Evolutionary conservation across 2,113 vertebrate genomes (phyloP).

Genomic region (Brachyhypopomus occidentalis): DNA sequence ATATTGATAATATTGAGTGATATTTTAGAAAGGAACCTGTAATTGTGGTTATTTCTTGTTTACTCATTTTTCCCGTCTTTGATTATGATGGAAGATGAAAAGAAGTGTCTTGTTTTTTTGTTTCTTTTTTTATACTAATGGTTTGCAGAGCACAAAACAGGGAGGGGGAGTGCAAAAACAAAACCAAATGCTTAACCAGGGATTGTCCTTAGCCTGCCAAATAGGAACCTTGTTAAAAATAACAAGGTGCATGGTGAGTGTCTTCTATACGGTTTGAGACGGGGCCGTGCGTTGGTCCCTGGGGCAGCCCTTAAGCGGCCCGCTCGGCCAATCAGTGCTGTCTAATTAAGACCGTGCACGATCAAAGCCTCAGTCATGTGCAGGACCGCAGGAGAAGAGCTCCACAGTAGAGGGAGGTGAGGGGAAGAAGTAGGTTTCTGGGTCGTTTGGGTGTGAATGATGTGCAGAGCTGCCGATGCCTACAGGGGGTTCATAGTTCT

Average conservation of each 20-base stretch:
- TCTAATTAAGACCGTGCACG: conserved; percentile 50
- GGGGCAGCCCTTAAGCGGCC: conserved; percentile 24
- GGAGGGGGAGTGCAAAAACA: conserved; percentile 13
- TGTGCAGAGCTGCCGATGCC: neutral
- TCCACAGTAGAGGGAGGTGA: neutral
- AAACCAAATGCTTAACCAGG: conserved; percentile 18
- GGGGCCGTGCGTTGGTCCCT: conserved; percentile 25
- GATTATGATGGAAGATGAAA: neutral
- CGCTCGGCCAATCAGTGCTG: conserved; percentile 43
- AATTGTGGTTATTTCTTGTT: conserved; percentile 6
- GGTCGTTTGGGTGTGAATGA: neutral
- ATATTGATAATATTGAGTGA: neutral
- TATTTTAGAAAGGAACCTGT: neutral
- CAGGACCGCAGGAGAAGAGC: conserved; percentile 20
- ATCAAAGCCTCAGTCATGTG: conserved; percentile 46
- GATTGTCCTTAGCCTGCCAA: conserved; percentile 26
- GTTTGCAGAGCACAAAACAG: neutral
- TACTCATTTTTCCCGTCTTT: neutral
- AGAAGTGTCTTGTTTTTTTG: too few species aligned
- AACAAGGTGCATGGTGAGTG: conserved; percentile 38
- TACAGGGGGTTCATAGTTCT: neutral
- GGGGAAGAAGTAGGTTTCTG: too few species aligned
- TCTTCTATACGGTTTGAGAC: conserved; percentile 37
- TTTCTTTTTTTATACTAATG: neutral
- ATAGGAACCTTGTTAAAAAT: conserved; percentile 48